Evolutionary conservation across 1,140 invertebrate species (phyloP), one percentile per base, ranked within the genome.

Genomic region (Spodoptera frugiperda): DNA sequence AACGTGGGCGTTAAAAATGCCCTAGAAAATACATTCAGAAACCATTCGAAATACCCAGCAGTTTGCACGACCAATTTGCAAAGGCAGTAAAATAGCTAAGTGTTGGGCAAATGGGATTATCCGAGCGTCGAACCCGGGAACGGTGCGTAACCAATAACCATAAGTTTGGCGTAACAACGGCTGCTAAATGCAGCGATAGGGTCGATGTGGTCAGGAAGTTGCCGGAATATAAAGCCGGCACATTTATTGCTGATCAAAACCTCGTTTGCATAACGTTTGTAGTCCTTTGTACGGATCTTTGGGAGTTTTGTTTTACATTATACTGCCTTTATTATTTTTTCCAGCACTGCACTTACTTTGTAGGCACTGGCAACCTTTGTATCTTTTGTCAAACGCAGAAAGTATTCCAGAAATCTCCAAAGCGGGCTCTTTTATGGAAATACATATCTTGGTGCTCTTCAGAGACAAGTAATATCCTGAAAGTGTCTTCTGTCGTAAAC

Each of bases 21-120:
- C 53, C 48, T 49, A 68, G 65, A 72, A 72, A 54, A 70, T 33
- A 71, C 9, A 57, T 57, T 46, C 53, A 4, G 21, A 68, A 21
- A 53, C 49, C 49, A 68, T 19, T 53, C 65, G 65, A 53, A 68
- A 68, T 68, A 51, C 25, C 46, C n/a, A 48, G 65, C 46, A 30
- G 65, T 68, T 51, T 51, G 48, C 65, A 68, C 65, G 19, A 71
- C 15, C 51, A 71, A 71, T 71, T 71, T 71, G 19, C 53, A n/a
- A n/a, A 71, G 46, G 33, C 68, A 71, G 21, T 71, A 71, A 71
- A 71, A 71, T 71, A 71, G 68, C 25, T 71, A 71, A 71, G 68
- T 71, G 68, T 44, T 55, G 68, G 33, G 15, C 17, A 57, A 55
- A 71, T 55, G 19, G 51, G 68, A 71, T 71, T 71, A 71, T 17